Percentiles rank a stretch among this genome's conserved stretches.
Evolutionary conservation across 2,797 vertebrate genomes (phyloP).

Genomic region (Tarsius wallacei): DNA sequence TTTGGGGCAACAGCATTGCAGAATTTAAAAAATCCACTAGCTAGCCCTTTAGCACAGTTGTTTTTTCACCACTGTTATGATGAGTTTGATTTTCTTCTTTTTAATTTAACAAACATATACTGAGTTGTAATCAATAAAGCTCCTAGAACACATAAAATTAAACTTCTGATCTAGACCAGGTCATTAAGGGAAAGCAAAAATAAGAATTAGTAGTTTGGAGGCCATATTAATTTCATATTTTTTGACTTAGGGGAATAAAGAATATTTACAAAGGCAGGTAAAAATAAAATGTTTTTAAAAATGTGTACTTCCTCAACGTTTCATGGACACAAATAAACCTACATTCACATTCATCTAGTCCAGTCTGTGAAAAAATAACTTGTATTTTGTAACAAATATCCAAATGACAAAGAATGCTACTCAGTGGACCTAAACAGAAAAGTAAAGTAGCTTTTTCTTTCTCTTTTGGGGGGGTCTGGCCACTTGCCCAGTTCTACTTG

Average conservation of each 20-base stretch:
- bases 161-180: background rate
- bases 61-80: background rate
- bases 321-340: background rate
- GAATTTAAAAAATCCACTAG: background rate
- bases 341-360: background rate
- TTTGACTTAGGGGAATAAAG: slow-evolving; percentile 43
- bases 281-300: slow-evolving; percentile 31
- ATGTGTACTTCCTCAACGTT: slow-evolving; percentile 3
- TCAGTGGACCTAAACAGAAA: background rate
- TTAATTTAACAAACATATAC: slow-evolving; percentile 4
- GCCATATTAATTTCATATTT: background rate
- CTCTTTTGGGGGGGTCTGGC: background rate
- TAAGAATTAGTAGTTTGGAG: background rate
- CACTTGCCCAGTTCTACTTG: slow-evolving; percentile 66
- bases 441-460: slow-evolving; percentile 70
- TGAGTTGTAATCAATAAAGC: background rate
- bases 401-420: slow-evolving; percentile 56
- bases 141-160: background rate
- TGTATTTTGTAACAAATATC: slow-evolving; percentile 65
- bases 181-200: slow-evolving; percentile 30
- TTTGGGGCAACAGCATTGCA: background rate
- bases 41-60: background rate
- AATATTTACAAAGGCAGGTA: slow-evolving; percentile 33
- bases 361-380: slow-evolving; percentile 27
- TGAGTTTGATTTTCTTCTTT: background rate